These are phyloP conservation scores for Nerophis ophidion DNA, from an alignment of 2,113 vertebrate genomes.

Conservation along the genomic window DNA sequence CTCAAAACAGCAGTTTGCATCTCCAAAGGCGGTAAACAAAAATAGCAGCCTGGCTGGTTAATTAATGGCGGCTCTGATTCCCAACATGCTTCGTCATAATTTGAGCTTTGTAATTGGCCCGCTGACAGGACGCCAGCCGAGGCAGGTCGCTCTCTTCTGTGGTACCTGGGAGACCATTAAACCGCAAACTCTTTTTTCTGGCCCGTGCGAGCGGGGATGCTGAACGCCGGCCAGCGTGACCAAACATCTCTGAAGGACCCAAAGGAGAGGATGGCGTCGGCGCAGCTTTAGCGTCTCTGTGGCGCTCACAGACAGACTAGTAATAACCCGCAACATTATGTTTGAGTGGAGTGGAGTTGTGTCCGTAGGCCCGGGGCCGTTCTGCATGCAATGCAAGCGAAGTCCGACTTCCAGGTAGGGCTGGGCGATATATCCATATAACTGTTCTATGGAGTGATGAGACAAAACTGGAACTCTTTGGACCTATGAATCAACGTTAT, in stretches of 20 bases:
- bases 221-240: not conserved
- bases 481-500: too few relatives aligned
- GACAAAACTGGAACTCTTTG: too few relatives aligned
- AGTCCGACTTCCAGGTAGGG: too few relatives aligned
- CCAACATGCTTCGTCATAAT: conserved; percentile 60
- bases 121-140: conserved; percentile 52
- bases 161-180: conserved; percentile 58
- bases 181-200: conserved; percentile 40
- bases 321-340: too few relatives aligned
- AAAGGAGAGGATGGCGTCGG: conserved; percentile 41
- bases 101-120: conserved; percentile 57
- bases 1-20: conserved; percentile 35
- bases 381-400: too few relatives aligned
- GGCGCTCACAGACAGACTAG: too few relatives aligned
- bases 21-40: conserved; percentile 57
- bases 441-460: too few relatives aligned
- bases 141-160: conserved; percentile 43
- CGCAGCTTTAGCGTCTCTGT: not conserved
- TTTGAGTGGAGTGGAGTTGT: too few relatives aligned
- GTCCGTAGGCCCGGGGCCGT: too few relatives aligned
- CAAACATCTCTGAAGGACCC: conserved; percentile 36
- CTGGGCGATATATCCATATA: too few relatives aligned
- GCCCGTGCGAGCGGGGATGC: not conserved
- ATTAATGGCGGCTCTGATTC: conserved; percentile 56
- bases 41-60: conserved; percentile 44